Conservation (phyloP, 1,140 invertebrate genomes). For the Drosophila jambulina region DNA sequence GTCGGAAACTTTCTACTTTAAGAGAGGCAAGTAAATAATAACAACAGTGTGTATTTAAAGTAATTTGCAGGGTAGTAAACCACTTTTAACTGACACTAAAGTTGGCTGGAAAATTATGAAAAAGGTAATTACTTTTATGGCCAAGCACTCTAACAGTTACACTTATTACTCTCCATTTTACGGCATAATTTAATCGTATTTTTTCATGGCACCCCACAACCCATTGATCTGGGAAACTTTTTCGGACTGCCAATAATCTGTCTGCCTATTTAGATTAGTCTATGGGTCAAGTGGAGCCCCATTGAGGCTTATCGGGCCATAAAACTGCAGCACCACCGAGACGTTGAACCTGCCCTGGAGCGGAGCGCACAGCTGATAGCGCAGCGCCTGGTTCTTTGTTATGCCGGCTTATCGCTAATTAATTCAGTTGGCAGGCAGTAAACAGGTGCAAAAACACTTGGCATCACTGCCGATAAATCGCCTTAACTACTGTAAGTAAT, state of each 20-base stretch:
- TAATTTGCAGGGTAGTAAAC: background rate
- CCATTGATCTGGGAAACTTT: constrained; percentile 16
- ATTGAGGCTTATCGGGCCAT: constrained; percentile 16
- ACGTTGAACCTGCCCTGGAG: constrained; percentile 27
- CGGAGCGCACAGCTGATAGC: constrained; percentile 41
- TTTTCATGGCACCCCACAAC: background rate
- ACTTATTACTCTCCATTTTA: constrained; percentile 21
- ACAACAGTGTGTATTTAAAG: background rate
- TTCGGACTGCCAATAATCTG: constrained; percentile 13
- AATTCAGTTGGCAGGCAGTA: constrained; percentile 16
- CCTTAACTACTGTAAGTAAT: constrained; percentile 7
- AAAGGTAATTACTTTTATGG: background rate
- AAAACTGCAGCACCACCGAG: constrained; percentile 4
- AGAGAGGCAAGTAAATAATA: background rate
- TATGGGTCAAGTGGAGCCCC: constrained; percentile 10
- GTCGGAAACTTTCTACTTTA: background rate
- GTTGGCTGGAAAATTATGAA: background rate
- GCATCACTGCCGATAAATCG: constrained; percentile 1
- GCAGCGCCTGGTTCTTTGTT: constrained; percentile 35
- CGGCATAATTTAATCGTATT: constrained; percentile 4
- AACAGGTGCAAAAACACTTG: constrained; percentile 22
- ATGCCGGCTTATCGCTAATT: constrained; percentile 27
- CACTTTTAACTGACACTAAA: background rate
- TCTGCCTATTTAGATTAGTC: constrained; percentile 4
- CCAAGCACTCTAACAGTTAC: background rate